A percentile compares a stretch with the other conserved stretches of the same genome.
Evolutionary conservation across 2,888 invertebrate genomes (phyloP).

Genomic region (Clepsis dumicolana): DNA sequence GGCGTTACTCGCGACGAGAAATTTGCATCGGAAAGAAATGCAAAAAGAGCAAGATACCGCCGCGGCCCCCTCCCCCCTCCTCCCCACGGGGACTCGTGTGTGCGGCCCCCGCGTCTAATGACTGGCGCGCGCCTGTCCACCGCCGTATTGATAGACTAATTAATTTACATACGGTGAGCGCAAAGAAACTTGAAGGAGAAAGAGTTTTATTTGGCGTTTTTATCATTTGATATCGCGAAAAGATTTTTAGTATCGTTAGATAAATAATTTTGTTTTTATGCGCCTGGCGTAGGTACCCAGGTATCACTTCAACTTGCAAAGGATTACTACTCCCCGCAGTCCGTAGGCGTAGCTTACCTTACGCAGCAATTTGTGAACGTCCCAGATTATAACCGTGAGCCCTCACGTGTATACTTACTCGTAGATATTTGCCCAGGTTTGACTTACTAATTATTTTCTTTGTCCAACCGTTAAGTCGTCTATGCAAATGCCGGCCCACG

Average conservation of each 20-base stretch:
- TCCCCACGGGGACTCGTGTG: conserved; percentile 41
- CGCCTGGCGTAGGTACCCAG: background rate
- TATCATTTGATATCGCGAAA: background rate
- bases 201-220: background rate
- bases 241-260: background rate
- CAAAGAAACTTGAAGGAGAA: conserved; percentile 3
- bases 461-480: background rate
- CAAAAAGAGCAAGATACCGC: conserved; percentile 68
- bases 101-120: conserved; percentile 41
- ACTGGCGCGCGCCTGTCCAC: conserved; percentile 38
- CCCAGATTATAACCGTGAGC: background rate
- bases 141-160: conserved; percentile 31
- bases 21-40: conserved; percentile 80
- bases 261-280: background rate
- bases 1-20: conserved; percentile 61
- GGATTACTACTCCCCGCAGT: no score
- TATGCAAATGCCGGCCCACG: conserved; percentile 8
- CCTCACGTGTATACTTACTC: background rate
- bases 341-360: no score
- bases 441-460: conserved; percentile 3
- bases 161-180: conserved; percentile 25
- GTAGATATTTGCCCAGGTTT: background rate
- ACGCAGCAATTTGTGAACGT: background rate
- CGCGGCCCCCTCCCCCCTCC: conserved; percentile 47
- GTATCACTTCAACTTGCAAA: background rate